Evolutionary conservation across 1,140 invertebrate species (phyloP).

Genomic region (Paralvinella palmiformis): DNA sequence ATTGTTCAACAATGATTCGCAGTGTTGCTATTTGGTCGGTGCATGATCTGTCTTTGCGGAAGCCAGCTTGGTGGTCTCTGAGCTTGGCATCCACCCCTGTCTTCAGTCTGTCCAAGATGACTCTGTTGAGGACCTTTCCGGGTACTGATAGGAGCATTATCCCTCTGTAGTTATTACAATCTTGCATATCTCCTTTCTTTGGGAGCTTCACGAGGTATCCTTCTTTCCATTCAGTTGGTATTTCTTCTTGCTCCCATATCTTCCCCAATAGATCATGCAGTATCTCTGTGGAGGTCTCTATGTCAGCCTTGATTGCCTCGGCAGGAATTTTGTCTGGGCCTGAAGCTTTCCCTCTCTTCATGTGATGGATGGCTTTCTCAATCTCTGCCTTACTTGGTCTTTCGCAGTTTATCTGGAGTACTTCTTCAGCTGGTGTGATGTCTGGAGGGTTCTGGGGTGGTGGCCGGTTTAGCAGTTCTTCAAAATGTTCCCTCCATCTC

Average conservation of each 20-base stretch:
- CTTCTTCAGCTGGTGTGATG: neutral
- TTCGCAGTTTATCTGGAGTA: neutral
- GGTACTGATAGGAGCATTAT: slow-evolving; percentile 9
- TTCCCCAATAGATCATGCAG: neutral
- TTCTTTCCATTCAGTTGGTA: neutral
- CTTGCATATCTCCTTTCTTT: slow-evolving; percentile 7
- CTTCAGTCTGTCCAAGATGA: slow-evolving; percentile 10
- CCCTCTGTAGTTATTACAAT: slow-evolving; percentile 5
- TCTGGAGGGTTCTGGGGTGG: neutral
- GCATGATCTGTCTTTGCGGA: slow-evolving; percentile 8
- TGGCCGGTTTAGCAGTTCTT: slow-evolving; percentile 2
- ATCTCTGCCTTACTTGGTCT: slow-evolving; percentile 3
- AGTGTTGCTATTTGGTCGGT: slow-evolving; percentile 3
- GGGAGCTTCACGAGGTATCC: neutral
- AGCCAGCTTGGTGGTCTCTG: slow-evolving; percentile 4
- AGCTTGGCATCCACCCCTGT: neutral
- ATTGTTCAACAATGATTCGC: neutral
- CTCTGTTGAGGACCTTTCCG: slow-evolving; percentile 6
- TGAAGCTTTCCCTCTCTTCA: slow-evolving; percentile 6
- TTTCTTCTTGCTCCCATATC: slow-evolving; percentile 4
- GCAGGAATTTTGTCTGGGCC: slow-evolving; percentile 1
- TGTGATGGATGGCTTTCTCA: neutral
- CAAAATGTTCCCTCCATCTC: slow-evolving; percentile 6
- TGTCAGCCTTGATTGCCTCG: neutral
- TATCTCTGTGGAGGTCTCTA: neutral